Percentiles rank a stretch among this genome's conserved stretches.
Conservation (phyloP, 2,113 vertebrate species). For the Fulmarus glacialis region DNA sequence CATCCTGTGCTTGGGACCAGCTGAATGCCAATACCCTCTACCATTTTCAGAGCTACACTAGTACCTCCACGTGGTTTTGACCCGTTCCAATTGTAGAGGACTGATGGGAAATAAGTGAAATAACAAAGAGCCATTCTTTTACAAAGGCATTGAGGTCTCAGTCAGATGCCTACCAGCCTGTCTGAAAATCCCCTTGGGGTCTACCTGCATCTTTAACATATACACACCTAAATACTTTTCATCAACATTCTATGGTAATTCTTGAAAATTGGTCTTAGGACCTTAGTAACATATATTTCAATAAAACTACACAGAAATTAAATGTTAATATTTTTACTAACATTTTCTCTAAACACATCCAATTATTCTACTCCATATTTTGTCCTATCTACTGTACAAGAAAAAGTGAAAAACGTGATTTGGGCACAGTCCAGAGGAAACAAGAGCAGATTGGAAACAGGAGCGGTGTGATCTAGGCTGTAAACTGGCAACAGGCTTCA, state of each 20-base stretch:
- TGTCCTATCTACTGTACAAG: not conserved
- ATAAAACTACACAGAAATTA: not conserved
- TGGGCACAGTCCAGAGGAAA: constrained; percentile 5
- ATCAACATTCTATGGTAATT: not conserved
- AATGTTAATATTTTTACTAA: not conserved
- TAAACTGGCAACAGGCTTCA: not conserved
- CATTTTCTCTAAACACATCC: not conserved
- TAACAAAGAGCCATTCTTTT: not conserved
- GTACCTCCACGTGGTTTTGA: not conserved
- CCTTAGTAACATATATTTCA: not conserved
- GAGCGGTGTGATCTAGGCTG: not conserved
- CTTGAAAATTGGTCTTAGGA: not conserved
- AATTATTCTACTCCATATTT: not conserved
- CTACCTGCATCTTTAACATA: not conserved
- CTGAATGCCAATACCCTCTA: not conserved
- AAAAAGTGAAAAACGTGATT: not conserved
- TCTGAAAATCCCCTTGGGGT: not conserved
- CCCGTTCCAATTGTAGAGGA: not conserved
- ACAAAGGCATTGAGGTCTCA: not conserved
- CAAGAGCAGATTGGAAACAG: constrained; percentile 5
- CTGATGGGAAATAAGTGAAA: not conserved
- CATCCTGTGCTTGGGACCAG: not conserved
- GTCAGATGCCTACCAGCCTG: not conserved
- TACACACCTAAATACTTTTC: not conserved
- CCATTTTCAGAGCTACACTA: not conserved